Base-by-base conservation (phyloP, 2,888 invertebrate species). In the Cephus runcator region DNA sequence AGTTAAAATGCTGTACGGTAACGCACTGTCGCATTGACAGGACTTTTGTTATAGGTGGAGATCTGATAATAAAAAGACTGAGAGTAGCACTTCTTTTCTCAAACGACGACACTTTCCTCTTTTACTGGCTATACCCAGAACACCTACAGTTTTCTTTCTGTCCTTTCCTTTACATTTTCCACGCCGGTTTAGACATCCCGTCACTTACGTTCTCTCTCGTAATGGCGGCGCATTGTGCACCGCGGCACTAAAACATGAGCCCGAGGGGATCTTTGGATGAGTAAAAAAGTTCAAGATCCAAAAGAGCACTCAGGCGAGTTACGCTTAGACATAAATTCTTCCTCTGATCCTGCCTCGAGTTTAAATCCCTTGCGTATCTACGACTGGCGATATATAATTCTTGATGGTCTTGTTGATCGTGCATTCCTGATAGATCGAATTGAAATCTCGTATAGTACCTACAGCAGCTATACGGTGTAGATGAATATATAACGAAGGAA, bases 291-390 rank as follows among this genome's bases (percentile, higher is more conserved):
- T 81, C 69, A 69, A 81, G 82, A 83, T 82, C 78, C 77, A 79
- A 83, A 56, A 77, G 79, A 78, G 79, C 80, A 83, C 81, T 81
- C 76, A 76, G 81, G 78, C 79, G 79, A 81, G 82, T 83, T 81
- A 81, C 82, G 80, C 81, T 79, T 79, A 81, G 80, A 85, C 81
- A 83, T 83, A 83, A 85, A 85, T 86, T 84, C 80, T 77, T 77
- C 80, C 76, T 80, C 79, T 80, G 79, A 77, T 79, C 77, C 77
- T 77, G 74, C 76, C 79, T 77, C 77, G 77, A 56, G 56, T 56
- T 56, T 56, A 56, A 56, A 56, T 56, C 56, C 23, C 56, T 56
- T 9, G 23, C 23, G 56, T 56, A 56, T 56, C 56, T 56, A 56
- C 56, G 23, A 56, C 23, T 23, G 23, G 23, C 23, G 23, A 56